Conservation (phyloP, 2,113 vertebrate species). For the Myrmophylax atrothorax region DNA sequence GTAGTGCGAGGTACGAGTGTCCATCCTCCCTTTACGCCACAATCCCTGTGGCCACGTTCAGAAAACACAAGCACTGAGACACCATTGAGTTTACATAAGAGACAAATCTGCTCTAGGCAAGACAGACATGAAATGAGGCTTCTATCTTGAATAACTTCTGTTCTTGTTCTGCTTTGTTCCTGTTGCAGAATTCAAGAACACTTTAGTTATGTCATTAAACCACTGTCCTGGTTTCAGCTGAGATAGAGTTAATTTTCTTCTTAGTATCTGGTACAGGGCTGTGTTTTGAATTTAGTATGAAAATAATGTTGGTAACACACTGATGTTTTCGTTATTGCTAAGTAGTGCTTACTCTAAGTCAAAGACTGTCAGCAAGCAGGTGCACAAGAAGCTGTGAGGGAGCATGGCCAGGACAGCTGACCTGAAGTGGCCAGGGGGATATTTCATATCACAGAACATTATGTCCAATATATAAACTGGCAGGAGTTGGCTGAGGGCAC, state of each 20-base stretch:
- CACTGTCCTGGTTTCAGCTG: background rate
- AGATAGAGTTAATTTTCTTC: background rate
- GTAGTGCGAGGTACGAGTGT: background rate
- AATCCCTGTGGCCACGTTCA: background rate
- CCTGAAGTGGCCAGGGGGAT: background rate
- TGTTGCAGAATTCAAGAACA: background rate
- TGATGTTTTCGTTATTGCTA: background rate
- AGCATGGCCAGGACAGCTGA: background rate
- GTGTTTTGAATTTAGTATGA: background rate
- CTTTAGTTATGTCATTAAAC: background rate
- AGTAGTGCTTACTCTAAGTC: background rate
- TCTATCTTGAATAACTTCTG: background rate
- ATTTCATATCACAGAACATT: background rate
- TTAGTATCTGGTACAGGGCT: background rate
- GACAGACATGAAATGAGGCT: background rate
- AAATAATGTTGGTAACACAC: background rate
- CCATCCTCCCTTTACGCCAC: background rate
- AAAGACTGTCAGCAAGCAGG: background rate
- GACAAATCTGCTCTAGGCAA: background rate
- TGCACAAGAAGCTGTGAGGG: background rate
- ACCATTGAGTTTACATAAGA: background rate
- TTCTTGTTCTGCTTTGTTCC: background rate
- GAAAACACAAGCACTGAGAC: background rate
- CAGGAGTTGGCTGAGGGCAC: background rate
- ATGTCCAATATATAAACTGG: background rate